Evolutionary conservation across 2,888 invertebrate genomes (phyloP), one percentile per base, ranked within the genome.

Genomic region (Mimumesa dahlbomi): DNA sequence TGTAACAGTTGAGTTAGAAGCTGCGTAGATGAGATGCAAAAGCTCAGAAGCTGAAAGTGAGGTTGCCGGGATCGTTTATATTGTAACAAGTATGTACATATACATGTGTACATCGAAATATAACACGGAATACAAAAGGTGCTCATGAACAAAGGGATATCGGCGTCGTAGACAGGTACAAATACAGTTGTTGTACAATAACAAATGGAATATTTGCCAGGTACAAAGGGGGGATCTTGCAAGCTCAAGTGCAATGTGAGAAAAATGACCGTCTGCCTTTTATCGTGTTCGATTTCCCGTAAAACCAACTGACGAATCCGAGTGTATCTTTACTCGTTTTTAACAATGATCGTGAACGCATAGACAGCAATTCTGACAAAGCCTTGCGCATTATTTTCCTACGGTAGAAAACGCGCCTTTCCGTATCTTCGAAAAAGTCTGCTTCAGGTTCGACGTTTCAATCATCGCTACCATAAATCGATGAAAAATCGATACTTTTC

Each of bases 21-120:
- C 88, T 86, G 87, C 86, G 77, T 73, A 75, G 63, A 87, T 82
- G 82, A 83, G 82, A 85, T 88, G 88, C 89, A 83, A 74, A 88
- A 89, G 89, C 89, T 85, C 79, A 56, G 75, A 88, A 89, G 89
- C 89, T 87, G 82, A 82, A 80, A 80, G 73, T 80, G 53, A 54
- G 29, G 42, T 65, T 21, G 50, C 61, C 52, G 59, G 52, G 46
- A 57, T 59, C 38, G 18, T 54, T 52, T 50, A 29, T 40, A 16
- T 71, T 49, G 38, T 58, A 62, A 66, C 50, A 56, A 53, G 42
- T 64, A 52, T 58, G 50, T 64, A 36, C 63, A 56, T 54, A 57
- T 36, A 43, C 34, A 34, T 62, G 36, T 53, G 16, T 58, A 54
- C 57, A 56, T 62, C 22, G 45, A 25, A 25, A 5, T n/a, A 25